Evolutionary conservation across 92 coral and sea anemone genomes (phyloP), one percentile per base, ranked within the genome.

Genomic region (Palythoa grandiflora): DNA sequence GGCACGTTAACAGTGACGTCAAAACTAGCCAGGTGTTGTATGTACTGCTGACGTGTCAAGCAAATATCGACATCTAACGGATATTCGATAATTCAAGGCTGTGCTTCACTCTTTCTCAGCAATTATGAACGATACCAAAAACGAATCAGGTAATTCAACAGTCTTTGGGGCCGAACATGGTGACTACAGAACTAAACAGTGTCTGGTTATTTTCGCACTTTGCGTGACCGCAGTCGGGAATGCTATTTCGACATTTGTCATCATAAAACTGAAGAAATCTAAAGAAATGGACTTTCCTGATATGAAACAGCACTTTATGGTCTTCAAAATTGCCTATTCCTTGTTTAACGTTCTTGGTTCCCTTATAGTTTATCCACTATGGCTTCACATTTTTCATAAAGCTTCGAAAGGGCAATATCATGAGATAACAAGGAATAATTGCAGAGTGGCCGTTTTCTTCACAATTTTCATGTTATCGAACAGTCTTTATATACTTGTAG

Each of bases 231-330:
- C 12, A 16, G 38, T 80, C 35, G 60, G 74, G 54, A 63, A 61
- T 38, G 20, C 73, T 1, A 44, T 16, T 63, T 80, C 63, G 73
- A 61, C 71, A 11, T 80, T 80, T 44, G 85, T 80, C 11, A 55
- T 61, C 11, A 28, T 80, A 5, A 80, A 80, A 66, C 73, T 80
- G 54, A 80, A 80, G 38, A 68, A 80, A 48, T 63, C 85, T 10
- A 80, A 80, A 80, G 85, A 80, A 13, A 7, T 50, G 1, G 85
- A 80, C 73, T 80, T 80, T 44, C 85, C 85, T 28, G 85, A 80
- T 8, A 80, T 80, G 85, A 80, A 63, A 40, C 74, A 80, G 60
- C 85, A 80, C 11, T 80, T 61, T 70, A 40, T 48, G 55, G 37
- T 52, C 40, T 17, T 80, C 37, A n/a, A 47, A 1, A 80, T 63